Base-by-base conservation (phyloP, 2,797 vertebrate genomes). In the Schizopygopsis malacanthus region DNA sequence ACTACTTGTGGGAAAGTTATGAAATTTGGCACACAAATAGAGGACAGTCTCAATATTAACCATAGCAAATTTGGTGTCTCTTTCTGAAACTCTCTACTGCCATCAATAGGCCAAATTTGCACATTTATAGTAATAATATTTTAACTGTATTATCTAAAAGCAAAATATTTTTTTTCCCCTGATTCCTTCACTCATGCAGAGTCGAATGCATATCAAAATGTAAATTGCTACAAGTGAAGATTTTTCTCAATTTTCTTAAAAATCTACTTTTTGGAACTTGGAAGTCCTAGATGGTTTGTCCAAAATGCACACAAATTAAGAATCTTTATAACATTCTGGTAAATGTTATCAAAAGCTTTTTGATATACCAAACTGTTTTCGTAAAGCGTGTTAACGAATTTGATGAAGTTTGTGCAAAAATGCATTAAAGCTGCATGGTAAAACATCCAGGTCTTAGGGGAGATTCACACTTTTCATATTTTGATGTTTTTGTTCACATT, bases 391-490 rank as follows among this genome's bases (percentile, higher is more conserved):
- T n/a, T 59, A 61, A 61, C 0, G 1, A 12, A 61, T 61, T 61
- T 25, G 3, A 61, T 0, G 2, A 61, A 61, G 2, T 61, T 61
- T 25, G 22, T n/a, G 4, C 0, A 25, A 25, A n/a, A 59, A 25
- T 61, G 63, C 67, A 50, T 84, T 63, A 28, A 73, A 61, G 37
- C 70, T 84, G 52, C 41, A 85, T 52, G 81, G 72, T 0, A 28
- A 67, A 84, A 82, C 50, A 63, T 71, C 9, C 25, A 56, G n/a
- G 73, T 81, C 73, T 63, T 25, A n/a, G 47, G 54, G 73, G 65
- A 88, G 33, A 56, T 73, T 20, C n/a, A 22, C 45, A 78, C 41
- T 85, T 69, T 70, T 81, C 73, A 71, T 61, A 61, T 65, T 85
- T 82, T 72, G 11, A 41, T 56, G 72, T 84, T 82, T 77, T 70